phyloP scores from a whole-genome alignment of 2,888 invertebrate genomes.

The Phoronis australis region DNA sequence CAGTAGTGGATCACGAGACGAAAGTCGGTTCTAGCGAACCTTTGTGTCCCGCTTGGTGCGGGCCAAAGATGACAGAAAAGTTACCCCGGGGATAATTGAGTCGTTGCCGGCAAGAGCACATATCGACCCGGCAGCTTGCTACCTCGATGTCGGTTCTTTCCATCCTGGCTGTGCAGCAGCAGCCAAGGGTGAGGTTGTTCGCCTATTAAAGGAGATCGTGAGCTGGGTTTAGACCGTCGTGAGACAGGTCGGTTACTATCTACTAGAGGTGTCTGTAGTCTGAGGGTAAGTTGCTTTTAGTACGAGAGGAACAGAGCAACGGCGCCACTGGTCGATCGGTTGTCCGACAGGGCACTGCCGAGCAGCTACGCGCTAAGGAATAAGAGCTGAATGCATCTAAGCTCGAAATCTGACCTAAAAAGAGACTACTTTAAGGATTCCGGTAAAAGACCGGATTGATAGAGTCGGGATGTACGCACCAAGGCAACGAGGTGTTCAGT shows the following conservation, averaged over 20 bases:
- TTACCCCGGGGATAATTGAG: slow-evolving; percentile 38
- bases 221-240: slow-evolving; percentile 21
- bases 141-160: slow-evolving; percentile 23
- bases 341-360: slow-evolving; percentile 12
- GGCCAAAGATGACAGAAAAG: slow-evolving; percentile 20
- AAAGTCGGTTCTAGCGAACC: slow-evolving; percentile 21
- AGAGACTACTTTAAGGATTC: slow-evolving; percentile 6
- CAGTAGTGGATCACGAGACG: slow-evolving; percentile 16
- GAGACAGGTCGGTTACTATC: slow-evolving; percentile 20
- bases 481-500: too few relatives aligned
- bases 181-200: slow-evolving; percentile 24
- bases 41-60: slow-evolving; percentile 14
- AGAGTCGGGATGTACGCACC: too few relatives aligned
- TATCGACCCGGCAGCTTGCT: slow-evolving; percentile 28
- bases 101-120: slow-evolving; percentile 28
- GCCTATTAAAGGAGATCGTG: slow-evolving; percentile 21
- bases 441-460: slow-evolving; percentile 7
- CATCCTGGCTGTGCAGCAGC: slow-evolving; percentile 13
- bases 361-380: slow-evolving; percentile 19
- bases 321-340: slow-evolving; percentile 18
- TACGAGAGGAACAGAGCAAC: slow-evolving; percentile 16
- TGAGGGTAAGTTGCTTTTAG: slow-evolving; percentile 10
- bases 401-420: slow-evolving; percentile 16
- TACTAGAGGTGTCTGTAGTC: slow-evolving; percentile 11
- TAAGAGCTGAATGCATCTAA: slow-evolving; percentile 24